phyloP scores from a whole-genome alignment of 2,888 invertebrate genomes.

The Eurytoma adleriae region DNA sequence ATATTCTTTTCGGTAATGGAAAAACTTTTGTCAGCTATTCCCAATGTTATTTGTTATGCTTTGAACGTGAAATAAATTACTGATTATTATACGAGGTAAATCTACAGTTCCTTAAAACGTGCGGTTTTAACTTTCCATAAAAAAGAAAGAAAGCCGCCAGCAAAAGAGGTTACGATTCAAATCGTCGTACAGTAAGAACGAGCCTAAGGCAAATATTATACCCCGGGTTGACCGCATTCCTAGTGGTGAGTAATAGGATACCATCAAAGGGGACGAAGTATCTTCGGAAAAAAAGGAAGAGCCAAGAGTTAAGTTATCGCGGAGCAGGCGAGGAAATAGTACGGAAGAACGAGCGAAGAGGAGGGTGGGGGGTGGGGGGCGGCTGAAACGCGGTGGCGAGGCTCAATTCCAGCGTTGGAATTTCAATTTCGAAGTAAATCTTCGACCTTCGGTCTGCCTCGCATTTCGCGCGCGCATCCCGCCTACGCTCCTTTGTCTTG shows the following conservation, averaged over 20 bases:
- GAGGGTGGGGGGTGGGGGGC: not conserved
- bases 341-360: not conserved
- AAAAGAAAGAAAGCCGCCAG: not conserved
- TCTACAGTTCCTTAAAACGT: too few relatives aligned
- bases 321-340: not conserved
- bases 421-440: constrained; percentile 56
- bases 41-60: too few relatives aligned
- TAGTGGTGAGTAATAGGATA: too few relatives aligned
- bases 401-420: constrained; percentile 45
- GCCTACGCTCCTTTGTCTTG: constrained; percentile 40
- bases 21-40: not conserved
- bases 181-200: too few relatives aligned
- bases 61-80: too few relatives aligned
- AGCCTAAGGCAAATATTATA: too few relatives aligned
- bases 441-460: constrained; percentile 50
- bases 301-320: not conserved
- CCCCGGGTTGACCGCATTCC: too few relatives aligned
- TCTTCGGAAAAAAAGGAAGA: not conserved
- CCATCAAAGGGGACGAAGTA: not conserved
- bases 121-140: too few relatives aligned
- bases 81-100: too few relatives aligned
- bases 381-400: constrained; percentile 35
- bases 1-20: not conserved
- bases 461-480: constrained; percentile 24
- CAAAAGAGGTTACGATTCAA: not conserved